Evolutionary conservation across 2,888 invertebrate genomes (phyloP), one percentile per base, ranked within the genome.

Genomic region (Holacanthella duospinosa): DNA sequence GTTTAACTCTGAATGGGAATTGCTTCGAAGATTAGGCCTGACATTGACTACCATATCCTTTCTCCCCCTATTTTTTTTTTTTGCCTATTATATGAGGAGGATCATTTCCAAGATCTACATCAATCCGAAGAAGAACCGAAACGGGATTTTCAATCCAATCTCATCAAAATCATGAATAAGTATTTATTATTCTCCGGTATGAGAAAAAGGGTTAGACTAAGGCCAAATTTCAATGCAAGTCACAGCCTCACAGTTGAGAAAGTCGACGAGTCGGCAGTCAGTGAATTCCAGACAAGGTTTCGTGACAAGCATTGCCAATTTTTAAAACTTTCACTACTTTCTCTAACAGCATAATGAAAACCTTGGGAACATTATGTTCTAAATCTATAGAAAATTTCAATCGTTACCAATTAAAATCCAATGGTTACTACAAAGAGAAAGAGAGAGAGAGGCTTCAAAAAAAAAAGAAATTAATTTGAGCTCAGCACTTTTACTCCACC

Each of bases 161-260:
- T 21, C 48, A 48, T 48, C 48, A 48, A 9, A 48, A 48, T n/a
- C 48, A 48, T 48, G 48, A 48, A 48, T 48, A 48, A 48, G 19
- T 48, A 48, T 48, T 9, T n/a, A 48, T 21, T 48, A 48, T 48
- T 21, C 12, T 36, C 36, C 36, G n/a, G n/a, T n/a, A n/a, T 36
- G 9, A 6, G 36, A 36, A 36, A 16, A 48, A 48, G 48, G 48
- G 48, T n/a, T 48, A 36, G 36, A n/a, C n/a, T n/a, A n/a, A n/a
- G n/a, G n/a, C n/a, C n/a, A n/a, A n/a, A n/a, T n/a, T 36, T 36
- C 16, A 36, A 12, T 36, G 6, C 36, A 6, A 36, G 36, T 36
- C 36, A 6, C 6, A 36, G 36, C 36, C 36, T 12, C 36, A 12
- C 36, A 36, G 36, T 36, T 36, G 16, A 16, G n/a, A 36, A 36